Conservation (phyloP, 2,888 invertebrate species). For the Eretmocerus hayati region DNA sequence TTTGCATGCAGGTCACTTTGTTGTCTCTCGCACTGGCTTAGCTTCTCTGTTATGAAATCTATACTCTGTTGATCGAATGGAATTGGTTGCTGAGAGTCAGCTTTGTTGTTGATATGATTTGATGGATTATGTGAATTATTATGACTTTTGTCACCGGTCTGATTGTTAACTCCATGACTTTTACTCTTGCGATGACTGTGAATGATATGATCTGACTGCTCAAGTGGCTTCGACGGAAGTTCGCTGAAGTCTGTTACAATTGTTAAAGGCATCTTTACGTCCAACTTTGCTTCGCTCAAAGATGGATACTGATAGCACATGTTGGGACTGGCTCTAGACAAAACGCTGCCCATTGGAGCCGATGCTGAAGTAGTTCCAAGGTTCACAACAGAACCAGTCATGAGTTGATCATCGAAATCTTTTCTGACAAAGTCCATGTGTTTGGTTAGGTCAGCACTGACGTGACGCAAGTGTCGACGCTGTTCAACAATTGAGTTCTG, state of each 20-base stretch:
- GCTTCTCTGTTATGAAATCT: slow-evolving; percentile 41
- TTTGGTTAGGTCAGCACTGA: slow-evolving; percentile 43
- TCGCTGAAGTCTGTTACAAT: slow-evolving; percentile 41
- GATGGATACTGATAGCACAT: slow-evolving; percentile 41
- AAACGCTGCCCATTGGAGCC: slow-evolving; percentile 15
- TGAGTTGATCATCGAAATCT: slow-evolving; percentile 41
- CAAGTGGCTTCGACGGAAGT: slow-evolving; percentile 29
- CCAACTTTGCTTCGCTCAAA: slow-evolving; percentile 38
- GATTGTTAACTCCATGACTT: slow-evolving; percentile 27
- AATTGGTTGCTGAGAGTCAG: slow-evolving; percentile 25
- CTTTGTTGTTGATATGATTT: slow-evolving; percentile 26
- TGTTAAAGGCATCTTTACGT: slow-evolving; percentile 36
- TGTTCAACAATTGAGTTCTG: slow-evolving; percentile 44
- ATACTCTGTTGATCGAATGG: slow-evolving; percentile 42
- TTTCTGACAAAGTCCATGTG: slow-evolving; percentile 42
- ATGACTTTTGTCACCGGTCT: slow-evolving; percentile 37
- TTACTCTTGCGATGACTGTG: slow-evolving; percentile 43
- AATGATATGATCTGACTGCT: slow-evolving; percentile 43
- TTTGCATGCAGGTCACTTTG: slow-evolving; percentile 43
- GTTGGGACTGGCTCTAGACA: slow-evolving; percentile 40
- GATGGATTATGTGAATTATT: slow-evolving; percentile 25
- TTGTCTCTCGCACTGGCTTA: slow-evolving; percentile 42
- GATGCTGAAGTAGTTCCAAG: slow-evolving; percentile 31
- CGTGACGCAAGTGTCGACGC: slow-evolving; percentile 42
- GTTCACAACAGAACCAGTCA: slow-evolving; percentile 41